Base-by-base conservation (phyloP, 1,140 invertebrate species). In the Zophobas morio region DNA sequence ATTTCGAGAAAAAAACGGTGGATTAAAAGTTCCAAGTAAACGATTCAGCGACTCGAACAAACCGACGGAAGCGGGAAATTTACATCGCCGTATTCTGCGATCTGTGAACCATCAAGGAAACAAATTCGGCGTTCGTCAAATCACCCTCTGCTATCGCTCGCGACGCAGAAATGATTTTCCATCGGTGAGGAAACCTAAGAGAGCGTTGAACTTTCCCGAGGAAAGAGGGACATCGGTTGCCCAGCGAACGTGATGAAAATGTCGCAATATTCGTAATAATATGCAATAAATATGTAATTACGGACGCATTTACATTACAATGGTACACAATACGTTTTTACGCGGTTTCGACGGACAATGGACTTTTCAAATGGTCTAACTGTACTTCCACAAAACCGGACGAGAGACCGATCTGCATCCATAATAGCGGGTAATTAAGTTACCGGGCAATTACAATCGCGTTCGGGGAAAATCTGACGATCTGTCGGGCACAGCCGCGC, bases 191-290 rank as follows among this genome's bases (percentile, higher is more conserved):
- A 66, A 66, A 66, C 20, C 5, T 5, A 46, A 51, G 49, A 2
- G 49, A 66, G 40, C 60, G 60, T 66, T 66, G 60, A 66, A 66
- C 60, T 66, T 66, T 66, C 60, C 60, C 57, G 34, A 63, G 35
- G 35, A 39, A 63, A 39, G 35, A 63, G 57, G 57, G 20, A 63
- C 36, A 63, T 57, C 54, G 57, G 32, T 32, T 1, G 33, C 35
- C 57, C 57, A 63, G 35, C n/a, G 60, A 66, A 66, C 60, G 60
- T 66, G 60, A 66, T 66, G 60, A 66, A 66, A 66, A 66, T 66
- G 60, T 66, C 60, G 60, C 60, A 66, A 66, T 47, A 40, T 66
- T 66, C 60, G 60, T 42, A 66, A 66, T 63, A 63, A 63, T 66
- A 66, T 42, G 42, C 42, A 66, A 42, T 66, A 66, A 66, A 66